Conservation (phyloP, 92 coral and sea anemone species). For the Desmophyllum pertusum region DNA sequence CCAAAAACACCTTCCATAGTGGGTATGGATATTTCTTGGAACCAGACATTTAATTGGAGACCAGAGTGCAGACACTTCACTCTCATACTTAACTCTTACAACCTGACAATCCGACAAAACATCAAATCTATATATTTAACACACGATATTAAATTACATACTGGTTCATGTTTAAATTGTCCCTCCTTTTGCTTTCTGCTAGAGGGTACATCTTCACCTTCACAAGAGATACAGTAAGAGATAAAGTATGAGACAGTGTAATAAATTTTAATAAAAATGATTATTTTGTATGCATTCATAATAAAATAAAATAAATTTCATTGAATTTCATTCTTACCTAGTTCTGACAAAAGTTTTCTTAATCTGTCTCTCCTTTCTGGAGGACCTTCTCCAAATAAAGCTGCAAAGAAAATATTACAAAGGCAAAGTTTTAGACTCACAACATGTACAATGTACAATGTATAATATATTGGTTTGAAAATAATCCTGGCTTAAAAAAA, state of each 20-base stretch:
- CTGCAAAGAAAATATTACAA: slow-evolving; percentile 37
- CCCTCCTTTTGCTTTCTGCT: slow-evolving; percentile 60
- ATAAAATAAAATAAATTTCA: too few species aligned
- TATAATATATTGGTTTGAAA: too few species aligned
- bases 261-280: too few species aligned
- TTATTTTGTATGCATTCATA: too few species aligned
- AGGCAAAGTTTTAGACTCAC: background rate
- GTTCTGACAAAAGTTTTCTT: slow-evolving; percentile 78
- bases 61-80: too few species aligned
- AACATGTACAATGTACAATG: background rate
- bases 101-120: too few species aligned
- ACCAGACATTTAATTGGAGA: too few species aligned
- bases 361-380: slow-evolving; percentile 96
- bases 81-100: too few species aligned
- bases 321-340: slow-evolving; percentile 67
- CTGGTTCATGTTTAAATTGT: slow-evolving; percentile 55
- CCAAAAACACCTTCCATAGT: too few species aligned
- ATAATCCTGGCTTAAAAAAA: too few species aligned
- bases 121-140: too few species aligned
- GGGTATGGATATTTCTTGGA: too few species aligned
- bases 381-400: slow-evolving; percentile 96
- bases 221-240: background rate
- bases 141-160: slow-evolving; percentile 17
- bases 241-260: background rate
- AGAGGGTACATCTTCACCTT: slow-evolving; percentile 79